These are phyloP conservation scores for Rhinogobius similis DNA, from an alignment of 2,113 vertebrate species.

Conservation along the genomic window DNA sequence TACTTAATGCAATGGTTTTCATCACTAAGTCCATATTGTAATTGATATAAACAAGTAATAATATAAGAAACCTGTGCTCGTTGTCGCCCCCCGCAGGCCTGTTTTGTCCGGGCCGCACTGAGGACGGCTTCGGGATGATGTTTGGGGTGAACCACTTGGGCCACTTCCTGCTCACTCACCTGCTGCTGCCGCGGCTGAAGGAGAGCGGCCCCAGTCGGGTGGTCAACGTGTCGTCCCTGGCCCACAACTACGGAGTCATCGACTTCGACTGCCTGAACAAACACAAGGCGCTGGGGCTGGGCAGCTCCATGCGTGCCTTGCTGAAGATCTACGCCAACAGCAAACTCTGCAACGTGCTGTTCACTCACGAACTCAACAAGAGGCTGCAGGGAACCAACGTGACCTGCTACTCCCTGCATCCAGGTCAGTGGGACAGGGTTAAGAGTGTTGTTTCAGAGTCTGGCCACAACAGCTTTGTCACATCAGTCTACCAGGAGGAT, in stretches of 20 bases:
- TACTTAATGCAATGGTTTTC: no score
- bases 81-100: constrained; percentile 50
- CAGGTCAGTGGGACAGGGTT: constrained; percentile 81
- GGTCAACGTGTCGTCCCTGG: constrained; percentile 79
- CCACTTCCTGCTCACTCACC: constrained; percentile 86
- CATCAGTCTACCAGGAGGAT: no score
- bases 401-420: constrained; percentile 85
- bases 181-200: constrained; percentile 84
- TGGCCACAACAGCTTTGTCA: no score
- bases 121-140: constrained; percentile 80
- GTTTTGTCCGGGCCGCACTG: constrained; percentile 66
- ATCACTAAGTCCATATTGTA: no score
- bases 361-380: constrained; percentile 81
- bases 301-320: constrained; percentile 34
- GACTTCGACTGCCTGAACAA: constrained; percentile 71
- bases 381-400: constrained; percentile 80
- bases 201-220: constrained; percentile 78
- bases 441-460: no score
- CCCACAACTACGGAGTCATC: constrained; percentile 73
- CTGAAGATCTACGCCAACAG: constrained; percentile 82
- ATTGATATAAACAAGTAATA: no score
- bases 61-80: not conserved
- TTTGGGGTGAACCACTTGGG: constrained; percentile 88
- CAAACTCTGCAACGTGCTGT: constrained; percentile 89
- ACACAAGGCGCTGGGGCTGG: constrained; percentile 62